Base-by-base conservation (phyloP, 35 echinoderm and acorn worm genomes). In the Lytechinus pictus region DNA sequence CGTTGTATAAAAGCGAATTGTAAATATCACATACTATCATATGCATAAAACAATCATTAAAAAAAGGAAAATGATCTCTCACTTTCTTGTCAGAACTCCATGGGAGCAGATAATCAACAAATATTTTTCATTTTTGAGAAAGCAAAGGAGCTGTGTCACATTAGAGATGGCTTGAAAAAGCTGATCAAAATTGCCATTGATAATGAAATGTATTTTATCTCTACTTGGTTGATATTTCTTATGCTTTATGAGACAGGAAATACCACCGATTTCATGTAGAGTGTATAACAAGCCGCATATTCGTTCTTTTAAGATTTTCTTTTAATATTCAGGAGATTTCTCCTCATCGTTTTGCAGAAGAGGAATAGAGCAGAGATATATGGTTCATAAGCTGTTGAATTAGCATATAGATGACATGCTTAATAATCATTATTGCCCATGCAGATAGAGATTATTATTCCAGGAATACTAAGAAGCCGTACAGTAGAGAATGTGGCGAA, bases 341-440 rank as follows among this genome's bases (percentile, higher is more conserved):
- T 24, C 66, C 14, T 4, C 21, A 24, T 79, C 66, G 6, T 7
- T 79, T 24, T 79, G 19, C 19, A 79, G 66, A 79, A 6, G 19
- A 21, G 24, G 61, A 19, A 21, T 0, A 24, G 61, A 71, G 61
- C 0, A 79, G 66, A 24, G 66, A 24, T 8, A 79, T 79, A 79
- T 79, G 66, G 19, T 79, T 79, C 0, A 24, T 79, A 79, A 79
- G 66, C 66, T 79, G 66, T 79, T 79, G 66, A 79, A 79, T 79
- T 79, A 79, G 66, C 66, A 79, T 79, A 79, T 79, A 79, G 66
- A 79, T 79, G 66, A 79, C 66, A 24, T 79, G 66, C 66, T 79
- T 79, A 79, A 79, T 79, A 79, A n/a, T n/a, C 66, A 79, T n/a
- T 79, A 79, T 79, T 79, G 66, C 66, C 19, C 66, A n/a, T n/a